Percentiles rank a stretch among this genome's conserved stretches.
Evolutionary conservation across 2,888 invertebrate species (phyloP).

Genomic region (Neoaliturus tenellus): DNA sequence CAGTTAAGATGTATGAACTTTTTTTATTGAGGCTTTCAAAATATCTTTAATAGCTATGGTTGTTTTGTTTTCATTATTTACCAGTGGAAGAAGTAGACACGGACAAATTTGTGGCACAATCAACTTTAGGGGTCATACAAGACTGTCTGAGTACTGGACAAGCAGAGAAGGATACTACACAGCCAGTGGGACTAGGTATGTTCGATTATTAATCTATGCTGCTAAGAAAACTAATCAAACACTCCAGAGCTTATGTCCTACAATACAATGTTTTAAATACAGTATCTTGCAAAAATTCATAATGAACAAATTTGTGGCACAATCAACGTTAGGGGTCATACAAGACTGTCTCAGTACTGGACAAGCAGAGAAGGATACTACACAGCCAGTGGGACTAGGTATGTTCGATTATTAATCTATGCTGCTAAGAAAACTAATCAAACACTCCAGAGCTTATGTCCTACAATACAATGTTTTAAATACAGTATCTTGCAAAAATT

Average conservation of each 20-base stretch:
- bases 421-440: no score
- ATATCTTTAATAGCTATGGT: neutral
- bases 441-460: no score
- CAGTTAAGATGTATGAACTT: no score
- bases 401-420: no score
- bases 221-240: no score
- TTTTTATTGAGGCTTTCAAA: no score
- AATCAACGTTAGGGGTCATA: constrained; percentile 73
- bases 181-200: constrained; percentile 57
- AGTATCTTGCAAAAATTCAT: no score
- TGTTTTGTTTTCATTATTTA: neutral
- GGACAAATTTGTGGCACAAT: constrained; percentile 73
- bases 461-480: no score
- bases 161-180: neutral
- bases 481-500: no score
- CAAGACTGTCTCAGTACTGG: constrained; percentile 70
- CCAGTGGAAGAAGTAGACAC: constrained; percentile 72
- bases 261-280: no score
- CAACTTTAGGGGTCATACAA: constrained; percentile 73
- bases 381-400: constrained; percentile 57
- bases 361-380: neutral
- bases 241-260: no score
- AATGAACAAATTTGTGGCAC: constrained; percentile 73
- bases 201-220: neutral
- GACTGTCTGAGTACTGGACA: constrained; percentile 68